Evolutionary conservation across 2,113 vertebrate genomes (phyloP).

Genomic region (Xyliphius kryptos): DNA sequence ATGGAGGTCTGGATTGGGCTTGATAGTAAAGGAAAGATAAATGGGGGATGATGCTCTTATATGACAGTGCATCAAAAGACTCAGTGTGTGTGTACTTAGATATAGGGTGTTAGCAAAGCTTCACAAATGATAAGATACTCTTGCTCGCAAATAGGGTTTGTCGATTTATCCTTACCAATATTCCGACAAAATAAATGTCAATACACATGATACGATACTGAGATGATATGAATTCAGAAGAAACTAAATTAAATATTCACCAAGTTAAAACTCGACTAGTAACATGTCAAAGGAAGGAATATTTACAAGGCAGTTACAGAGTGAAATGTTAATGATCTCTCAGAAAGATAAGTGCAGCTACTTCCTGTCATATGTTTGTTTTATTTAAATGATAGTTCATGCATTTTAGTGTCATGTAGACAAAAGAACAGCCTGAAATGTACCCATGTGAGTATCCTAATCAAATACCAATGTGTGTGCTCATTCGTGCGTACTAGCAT

Average conservation of each 20-base stretch:
- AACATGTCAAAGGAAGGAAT: not conserved
- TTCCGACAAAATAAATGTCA: too few relatives aligned
- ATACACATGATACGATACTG: too few relatives aligned
- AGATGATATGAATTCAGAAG: too few relatives aligned
- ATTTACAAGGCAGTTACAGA: not conserved
- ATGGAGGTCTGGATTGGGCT: conserved; percentile 36
- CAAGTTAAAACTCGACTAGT: not conserved
- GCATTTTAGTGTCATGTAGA: too few relatives aligned
- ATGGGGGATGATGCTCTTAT: conserved; percentile 32
- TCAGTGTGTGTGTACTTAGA: conserved; percentile 27
- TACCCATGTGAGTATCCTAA: conserved; percentile 32
- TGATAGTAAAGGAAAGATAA: conserved; percentile 30
- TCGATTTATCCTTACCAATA: too few relatives aligned
- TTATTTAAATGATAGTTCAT: conserved; percentile 14
- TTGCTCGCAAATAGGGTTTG: too few relatives aligned
- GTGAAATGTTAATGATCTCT: conserved; percentile 39
- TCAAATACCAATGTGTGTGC: conserved; percentile 4
- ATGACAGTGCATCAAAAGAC: conserved; percentile 16
- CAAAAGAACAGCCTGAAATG: conserved; percentile 1
- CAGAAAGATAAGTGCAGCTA: conserved; percentile 11
- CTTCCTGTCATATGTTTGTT: conserved; percentile 27
- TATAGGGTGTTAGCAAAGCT: conserved; percentile 1
- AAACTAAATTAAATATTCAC: conserved; percentile 1
- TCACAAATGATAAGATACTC: too few relatives aligned
- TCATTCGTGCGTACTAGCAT: conserved; percentile 13